Conservation (phyloP, 1,140 invertebrate genomes). For the Drosophila ananassae region DNA sequence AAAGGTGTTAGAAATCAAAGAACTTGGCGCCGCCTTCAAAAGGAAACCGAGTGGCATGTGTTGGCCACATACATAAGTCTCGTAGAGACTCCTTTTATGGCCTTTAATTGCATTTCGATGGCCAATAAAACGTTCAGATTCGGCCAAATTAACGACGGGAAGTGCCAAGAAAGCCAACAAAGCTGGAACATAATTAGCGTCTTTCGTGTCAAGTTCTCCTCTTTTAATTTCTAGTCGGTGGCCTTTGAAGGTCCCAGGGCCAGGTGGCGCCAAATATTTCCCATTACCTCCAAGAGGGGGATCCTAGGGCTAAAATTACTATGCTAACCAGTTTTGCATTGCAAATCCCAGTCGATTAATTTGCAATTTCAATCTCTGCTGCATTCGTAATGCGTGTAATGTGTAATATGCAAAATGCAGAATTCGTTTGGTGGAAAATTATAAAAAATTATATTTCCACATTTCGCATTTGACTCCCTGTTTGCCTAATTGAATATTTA, state of each 20-base stretch:
- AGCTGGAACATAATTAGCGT: constrained; percentile 67
- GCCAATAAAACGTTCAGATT: constrained; percentile 66
- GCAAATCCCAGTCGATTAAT: constrained; percentile 63
- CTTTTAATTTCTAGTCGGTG: constrained; percentile 7
- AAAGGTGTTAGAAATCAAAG: constrained; percentile 71
- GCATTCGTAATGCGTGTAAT: constrained; percentile 22
- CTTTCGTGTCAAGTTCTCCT: constrained; percentile 33
- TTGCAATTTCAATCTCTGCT: constrained; percentile 63
- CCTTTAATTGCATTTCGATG: constrained; percentile 78
- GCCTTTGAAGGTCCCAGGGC: constrained; percentile 42
- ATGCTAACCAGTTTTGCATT: constrained; percentile 37
- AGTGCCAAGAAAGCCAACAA: constrained; percentile 58
- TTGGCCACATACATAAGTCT: constrained; percentile 33
- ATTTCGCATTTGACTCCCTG: constrained; percentile 27
- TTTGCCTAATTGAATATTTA: constrained; percentile 75
- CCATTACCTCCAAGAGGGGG: no score
- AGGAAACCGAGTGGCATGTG: constrained; percentile 20
- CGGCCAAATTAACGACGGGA: constrained; percentile 71
- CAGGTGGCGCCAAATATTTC: constrained; percentile 48
- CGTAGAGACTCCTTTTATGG: constrained; percentile 52
- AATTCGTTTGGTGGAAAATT: constrained; percentile 45
- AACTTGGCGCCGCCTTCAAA: constrained; percentile 58
- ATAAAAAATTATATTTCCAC: constrained; percentile 53
- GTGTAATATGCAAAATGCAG: constrained; percentile 27
- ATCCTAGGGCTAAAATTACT: constrained; percentile 11